phyloP scores from a whole-genome alignment of 2,113 vertebrate genomes.

The Camelus dromedarius region DNA sequence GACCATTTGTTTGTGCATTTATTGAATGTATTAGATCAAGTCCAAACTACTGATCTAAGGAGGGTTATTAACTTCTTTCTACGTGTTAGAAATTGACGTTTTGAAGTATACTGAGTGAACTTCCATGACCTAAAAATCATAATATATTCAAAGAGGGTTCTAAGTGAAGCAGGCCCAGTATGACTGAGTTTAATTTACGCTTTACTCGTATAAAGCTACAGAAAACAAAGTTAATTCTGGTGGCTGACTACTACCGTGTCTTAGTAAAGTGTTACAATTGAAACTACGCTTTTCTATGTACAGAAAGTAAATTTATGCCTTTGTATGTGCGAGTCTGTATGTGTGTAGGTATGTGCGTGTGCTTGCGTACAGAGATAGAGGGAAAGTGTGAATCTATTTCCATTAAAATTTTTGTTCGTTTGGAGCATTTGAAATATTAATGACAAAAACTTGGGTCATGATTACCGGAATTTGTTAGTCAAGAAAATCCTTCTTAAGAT shows the following conservation, averaged over 20 bases:
- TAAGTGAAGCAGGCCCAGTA: neutral
- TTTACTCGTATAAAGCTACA: neutral
- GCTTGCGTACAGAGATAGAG: neutral
- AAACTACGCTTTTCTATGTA: conserved; percentile 3
- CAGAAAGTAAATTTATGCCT: neutral
- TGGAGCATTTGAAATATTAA: conserved; percentile 1
- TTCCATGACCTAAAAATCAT: neutral
- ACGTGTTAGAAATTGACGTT: conserved; percentile 24
- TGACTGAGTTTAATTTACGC: neutral
- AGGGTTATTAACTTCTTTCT: neutral
- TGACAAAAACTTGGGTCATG: neutral
- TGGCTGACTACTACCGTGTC: neutral
- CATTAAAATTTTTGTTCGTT: neutral
- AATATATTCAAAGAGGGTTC: neutral
- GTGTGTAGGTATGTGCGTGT: neutral
- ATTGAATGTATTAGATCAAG: neutral
- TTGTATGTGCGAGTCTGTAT: neutral
- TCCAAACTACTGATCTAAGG: conserved; percentile 1
- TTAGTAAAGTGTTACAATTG: conserved; percentile 25
- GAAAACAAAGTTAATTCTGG: conserved; percentile 40
- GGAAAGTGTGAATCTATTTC: neutral
- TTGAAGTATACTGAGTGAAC: neutral
- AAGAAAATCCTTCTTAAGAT: neutral
- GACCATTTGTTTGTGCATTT: conserved; percentile 8
- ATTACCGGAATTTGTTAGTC: neutral